A percentile compares a stretch with the other conserved stretches of the same genome.
These are phyloP conservation scores for Mactromeris polynyma DNA, from an alignment of 2,888 invertebrate species.

Conservation along the genomic window DNA sequence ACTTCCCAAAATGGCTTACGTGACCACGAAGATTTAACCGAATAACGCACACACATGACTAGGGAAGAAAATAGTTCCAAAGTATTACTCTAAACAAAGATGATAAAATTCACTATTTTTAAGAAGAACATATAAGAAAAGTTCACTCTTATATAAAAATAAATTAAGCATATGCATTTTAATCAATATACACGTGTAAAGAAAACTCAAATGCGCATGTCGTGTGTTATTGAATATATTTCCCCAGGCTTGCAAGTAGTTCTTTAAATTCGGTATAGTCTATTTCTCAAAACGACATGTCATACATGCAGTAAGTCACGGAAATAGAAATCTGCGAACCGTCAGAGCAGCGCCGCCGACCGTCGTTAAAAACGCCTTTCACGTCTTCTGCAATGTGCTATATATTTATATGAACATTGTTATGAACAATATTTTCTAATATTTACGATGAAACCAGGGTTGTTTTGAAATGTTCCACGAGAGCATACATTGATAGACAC, in stretches of 20 bases:
- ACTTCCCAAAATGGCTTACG: constrained; percentile 47
- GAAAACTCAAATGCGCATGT: neutral
- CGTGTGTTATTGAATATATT: constrained; percentile 40
- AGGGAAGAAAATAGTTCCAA: constrained; percentile 12
- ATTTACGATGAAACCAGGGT: too few relatives aligned
- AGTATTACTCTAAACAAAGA: neutral
- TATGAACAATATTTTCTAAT: too few relatives aligned
- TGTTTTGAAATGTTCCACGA: too few relatives aligned
- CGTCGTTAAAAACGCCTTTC: neutral
- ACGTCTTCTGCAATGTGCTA: too few relatives aligned
- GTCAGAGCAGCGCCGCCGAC: neutral
- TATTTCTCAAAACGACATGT: constrained; percentile 32
- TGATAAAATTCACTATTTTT: neutral
- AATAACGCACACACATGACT: neutral
- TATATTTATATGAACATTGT: too few relatives aligned
- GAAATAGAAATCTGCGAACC: too few relatives aligned
- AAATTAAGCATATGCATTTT: too few relatives aligned
- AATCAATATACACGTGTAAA: too few relatives aligned
- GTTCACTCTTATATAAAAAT: too few relatives aligned
- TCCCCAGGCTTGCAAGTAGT: constrained; percentile 43
- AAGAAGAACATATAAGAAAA: neutral
- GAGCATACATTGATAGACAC: too few relatives aligned
- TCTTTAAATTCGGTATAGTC: constrained; percentile 39
- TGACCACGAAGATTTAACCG: constrained; percentile 44
- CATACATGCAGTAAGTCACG: neutral